phyloP scores from a whole-genome alignment of 2,888 invertebrate species.

The Drosophila nigritarsus region DNA sequence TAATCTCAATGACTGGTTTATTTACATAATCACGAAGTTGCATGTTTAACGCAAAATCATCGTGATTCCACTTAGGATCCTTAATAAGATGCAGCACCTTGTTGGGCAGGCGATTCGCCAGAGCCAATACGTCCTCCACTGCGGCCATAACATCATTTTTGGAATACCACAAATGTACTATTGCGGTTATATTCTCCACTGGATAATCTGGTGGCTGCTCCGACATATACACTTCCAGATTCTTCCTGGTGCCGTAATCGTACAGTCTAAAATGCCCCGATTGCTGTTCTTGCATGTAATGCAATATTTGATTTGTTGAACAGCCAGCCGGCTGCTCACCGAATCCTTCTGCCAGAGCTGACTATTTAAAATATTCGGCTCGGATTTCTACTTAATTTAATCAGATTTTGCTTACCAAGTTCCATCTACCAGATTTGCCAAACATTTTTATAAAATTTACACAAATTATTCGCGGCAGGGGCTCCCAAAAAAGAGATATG shows the following conservation, averaged over 20 bases:
- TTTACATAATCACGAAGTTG: slow-evolving; percentile 63
- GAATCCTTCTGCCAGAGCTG: slow-evolving; percentile 44
- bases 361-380: slow-evolving; percentile 40
- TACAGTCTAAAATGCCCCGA: slow-evolving; percentile 70
- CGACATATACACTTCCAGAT: slow-evolving; percentile 56
- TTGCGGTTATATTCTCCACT: slow-evolving; percentile 54
- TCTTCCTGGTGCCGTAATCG: slow-evolving; percentile 62
- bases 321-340: slow-evolving; percentile 73
- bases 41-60: slow-evolving; percentile 57
- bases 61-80: slow-evolving; percentile 70
- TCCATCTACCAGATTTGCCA: slow-evolving; percentile 63
- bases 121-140: slow-evolving; percentile 63
- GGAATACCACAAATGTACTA: slow-evolving; percentile 73
- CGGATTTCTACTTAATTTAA: no score
- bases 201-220: slow-evolving; percentile 69
- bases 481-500: slow-evolving; percentile 85
- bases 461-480: slow-evolving; percentile 85
- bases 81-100: slow-evolving; percentile 57
- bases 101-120: slow-evolving; percentile 66
- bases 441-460: slow-evolving; percentile 87
- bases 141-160: slow-evolving; percentile 69
- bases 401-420: slow-evolving; percentile 46
- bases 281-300: slow-evolving; percentile 72
- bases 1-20: slow-evolving; percentile 63
- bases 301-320: slow-evolving; percentile 77